A percentile compares a stretch with the other conserved stretches of the same genome.
phyloP scores from a whole-genome alignment of 2,797 vertebrate genomes.

The Brotula barbata region DNA sequence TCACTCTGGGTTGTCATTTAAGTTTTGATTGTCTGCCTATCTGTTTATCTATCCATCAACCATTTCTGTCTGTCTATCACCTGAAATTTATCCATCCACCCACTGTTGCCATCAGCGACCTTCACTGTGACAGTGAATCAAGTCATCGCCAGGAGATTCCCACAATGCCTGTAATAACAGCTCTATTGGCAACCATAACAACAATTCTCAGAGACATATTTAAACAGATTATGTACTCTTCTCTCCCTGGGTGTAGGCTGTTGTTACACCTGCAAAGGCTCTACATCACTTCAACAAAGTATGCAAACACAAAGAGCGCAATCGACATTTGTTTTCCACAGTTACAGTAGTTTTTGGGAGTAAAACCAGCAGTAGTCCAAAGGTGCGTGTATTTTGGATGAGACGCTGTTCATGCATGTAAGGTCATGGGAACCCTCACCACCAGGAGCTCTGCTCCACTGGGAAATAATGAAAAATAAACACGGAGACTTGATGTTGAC shows the following conservation, averaged over 20 bases:
- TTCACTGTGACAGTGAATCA: slow-evolving; percentile 19
- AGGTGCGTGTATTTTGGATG: slow-evolving; percentile 32
- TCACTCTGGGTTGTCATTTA: slow-evolving; percentile 9
- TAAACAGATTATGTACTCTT: slow-evolving; percentile 63
- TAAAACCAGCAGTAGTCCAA: slow-evolving; percentile 40
- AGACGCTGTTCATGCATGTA: slow-evolving; percentile 30
- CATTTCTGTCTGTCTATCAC: slow-evolving; percentile 1
- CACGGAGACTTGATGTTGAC: slow-evolving; percentile 68
- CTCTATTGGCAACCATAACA: slow-evolving; percentile 54
- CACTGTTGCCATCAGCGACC: slow-evolving; percentile 36
- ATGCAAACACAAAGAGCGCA: slow-evolving; percentile 22
- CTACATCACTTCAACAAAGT: slow-evolving; percentile 33
- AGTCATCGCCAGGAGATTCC: slow-evolving; percentile 26
- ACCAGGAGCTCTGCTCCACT: slow-evolving; percentile 58
- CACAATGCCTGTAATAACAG: slow-evolving; percentile 65
- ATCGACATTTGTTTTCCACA: slow-evolving; percentile 29
- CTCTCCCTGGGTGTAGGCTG: slow-evolving; percentile 45
- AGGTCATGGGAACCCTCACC: slow-evolving; percentile 44
- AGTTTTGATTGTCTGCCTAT: slow-evolving; percentile 10
- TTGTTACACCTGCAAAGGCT: slow-evolving; percentile 46
- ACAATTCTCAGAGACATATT: slow-evolving; percentile 57
- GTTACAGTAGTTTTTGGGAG: slow-evolving; percentile 21
- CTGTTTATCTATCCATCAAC: background rate
- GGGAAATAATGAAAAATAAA: slow-evolving; percentile 75
- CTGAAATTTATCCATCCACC: slow-evolving; percentile 26